Conservation (phyloP, 1,140 invertebrate species). For the Popillia japonica region DNA sequence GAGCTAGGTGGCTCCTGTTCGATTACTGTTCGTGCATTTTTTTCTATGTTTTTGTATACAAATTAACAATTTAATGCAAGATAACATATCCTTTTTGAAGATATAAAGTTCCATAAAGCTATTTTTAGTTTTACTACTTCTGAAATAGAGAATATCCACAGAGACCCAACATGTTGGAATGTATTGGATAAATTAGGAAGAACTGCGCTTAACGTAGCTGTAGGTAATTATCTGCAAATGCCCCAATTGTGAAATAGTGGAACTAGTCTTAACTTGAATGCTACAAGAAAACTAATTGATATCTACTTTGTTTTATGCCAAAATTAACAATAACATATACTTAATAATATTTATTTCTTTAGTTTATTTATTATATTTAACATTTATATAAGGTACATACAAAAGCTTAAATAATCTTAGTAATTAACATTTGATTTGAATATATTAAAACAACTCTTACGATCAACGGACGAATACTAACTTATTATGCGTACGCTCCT, state of each 20-base stretch:
- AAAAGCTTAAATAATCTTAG: slow-evolving; percentile 33
- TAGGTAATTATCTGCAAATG: neutral
- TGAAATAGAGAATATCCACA: neutral
- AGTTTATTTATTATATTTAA: slow-evolving; percentile 16
- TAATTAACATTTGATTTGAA: slow-evolving; percentile 23
- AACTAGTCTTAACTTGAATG: no score
- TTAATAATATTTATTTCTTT: neutral
- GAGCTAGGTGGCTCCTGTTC: no score
- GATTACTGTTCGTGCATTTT: no score
- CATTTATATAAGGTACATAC: slow-evolving; percentile 32
- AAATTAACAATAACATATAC: neutral
- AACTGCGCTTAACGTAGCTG: neutral
- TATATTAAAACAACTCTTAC: slow-evolving; percentile 31
- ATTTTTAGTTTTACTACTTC: neutral
- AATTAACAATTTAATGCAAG: no score
- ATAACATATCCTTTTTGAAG: neutral
- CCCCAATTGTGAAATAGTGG: neutral
- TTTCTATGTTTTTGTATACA: no score
- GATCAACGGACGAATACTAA: neutral
- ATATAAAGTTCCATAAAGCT: neutral
- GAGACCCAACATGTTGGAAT: neutral
- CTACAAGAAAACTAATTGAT: no score
- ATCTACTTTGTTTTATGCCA: no score
- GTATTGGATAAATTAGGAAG: neutral
- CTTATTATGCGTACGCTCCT: slow-evolving; percentile 50